Evolutionary conservation across 2,797 vertebrate genomes (phyloP).

Genomic region (Cephalopachus bancanus): DNA sequence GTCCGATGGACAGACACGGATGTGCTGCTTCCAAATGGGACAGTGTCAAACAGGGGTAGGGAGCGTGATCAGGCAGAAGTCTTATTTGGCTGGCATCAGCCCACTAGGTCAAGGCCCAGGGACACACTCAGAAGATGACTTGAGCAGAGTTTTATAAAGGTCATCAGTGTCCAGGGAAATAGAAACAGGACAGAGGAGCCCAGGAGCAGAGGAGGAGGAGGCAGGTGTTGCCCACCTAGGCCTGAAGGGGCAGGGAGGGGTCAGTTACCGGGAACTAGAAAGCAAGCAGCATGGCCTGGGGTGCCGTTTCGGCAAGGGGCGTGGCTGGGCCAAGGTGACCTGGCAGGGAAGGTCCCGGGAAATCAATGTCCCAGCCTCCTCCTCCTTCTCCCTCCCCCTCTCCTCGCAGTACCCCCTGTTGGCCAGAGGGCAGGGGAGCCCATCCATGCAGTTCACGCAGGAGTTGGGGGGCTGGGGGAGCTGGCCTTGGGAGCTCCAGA

Average conservation of each 20-base stretch:
- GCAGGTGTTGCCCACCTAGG: rapidly evolving
- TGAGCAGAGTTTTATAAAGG: neutral
- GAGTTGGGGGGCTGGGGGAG: too few relatives aligned
- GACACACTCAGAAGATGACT: neutral
- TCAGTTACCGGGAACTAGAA: neutral
- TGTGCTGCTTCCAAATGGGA: rapidly evolving
- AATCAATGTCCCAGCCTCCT: rapidly evolving
- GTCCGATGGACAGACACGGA: neutral
- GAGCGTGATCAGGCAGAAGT: neutral
- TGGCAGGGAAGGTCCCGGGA: neutral
- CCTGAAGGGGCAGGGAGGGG: neutral
- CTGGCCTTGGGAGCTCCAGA: neutral
- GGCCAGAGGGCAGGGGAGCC: neutral
- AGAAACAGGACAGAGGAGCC: neutral
- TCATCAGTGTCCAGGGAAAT: neutral
- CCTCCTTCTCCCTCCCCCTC: neutral
- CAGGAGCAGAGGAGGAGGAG: neutral
- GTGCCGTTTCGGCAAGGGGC: neutral
- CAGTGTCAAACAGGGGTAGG: rapidly evolving
- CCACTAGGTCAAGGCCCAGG: neutral
- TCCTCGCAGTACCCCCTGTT: neutral
- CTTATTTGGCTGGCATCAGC: neutral
- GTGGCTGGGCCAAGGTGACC: neutral
- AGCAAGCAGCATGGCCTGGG: neutral
- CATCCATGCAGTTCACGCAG: neutral